Conservation (phyloP, 2,888 invertebrate species). For the Crossocerus cetratus region DNA sequence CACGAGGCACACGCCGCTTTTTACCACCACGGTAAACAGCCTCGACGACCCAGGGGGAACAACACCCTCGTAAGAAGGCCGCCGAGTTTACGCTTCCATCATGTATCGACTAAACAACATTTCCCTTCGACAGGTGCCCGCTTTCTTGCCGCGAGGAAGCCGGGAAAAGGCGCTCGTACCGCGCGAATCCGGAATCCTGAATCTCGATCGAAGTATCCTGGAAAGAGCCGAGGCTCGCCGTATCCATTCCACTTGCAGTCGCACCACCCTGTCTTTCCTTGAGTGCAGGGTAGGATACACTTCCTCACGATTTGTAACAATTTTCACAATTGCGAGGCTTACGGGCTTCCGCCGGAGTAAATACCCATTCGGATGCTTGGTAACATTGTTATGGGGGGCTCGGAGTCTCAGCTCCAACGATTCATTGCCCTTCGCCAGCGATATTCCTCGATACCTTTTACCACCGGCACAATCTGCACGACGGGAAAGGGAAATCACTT, state of each 20-base stretch:
- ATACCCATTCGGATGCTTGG: too few relatives aligned
- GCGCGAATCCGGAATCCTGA: not conserved
- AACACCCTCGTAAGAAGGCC: conserved; percentile 9
- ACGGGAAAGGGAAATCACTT: conserved; percentile 32
- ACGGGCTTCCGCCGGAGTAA: too few relatives aligned
- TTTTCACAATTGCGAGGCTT: too few relatives aligned
- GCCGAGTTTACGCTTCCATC: conserved; percentile 28
- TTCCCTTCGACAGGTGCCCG: conserved; percentile 25
- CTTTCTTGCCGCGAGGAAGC: not conserved
- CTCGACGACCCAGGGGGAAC: not conserved
- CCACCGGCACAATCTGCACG: conserved; percentile 14
- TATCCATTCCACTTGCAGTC: too few relatives aligned
- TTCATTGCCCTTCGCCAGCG: too few relatives aligned
- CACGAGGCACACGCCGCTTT: too few relatives aligned
- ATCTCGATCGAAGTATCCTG: not conserved
- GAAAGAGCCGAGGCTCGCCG: not conserved
- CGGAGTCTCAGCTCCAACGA: too few relatives aligned
- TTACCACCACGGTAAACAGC: too few relatives aligned
- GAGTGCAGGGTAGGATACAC: too few relatives aligned
- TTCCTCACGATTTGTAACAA: too few relatives aligned
- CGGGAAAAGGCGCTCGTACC: not conserved
- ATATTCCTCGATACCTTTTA: conserved; percentile 13
- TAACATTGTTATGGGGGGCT: too few relatives aligned
- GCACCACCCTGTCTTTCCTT: not conserved
- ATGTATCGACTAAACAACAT: conserved; percentile 41